Conservation (phyloP, 2,797 vertebrate genomes). For the Epinephelus coioides region DNA sequence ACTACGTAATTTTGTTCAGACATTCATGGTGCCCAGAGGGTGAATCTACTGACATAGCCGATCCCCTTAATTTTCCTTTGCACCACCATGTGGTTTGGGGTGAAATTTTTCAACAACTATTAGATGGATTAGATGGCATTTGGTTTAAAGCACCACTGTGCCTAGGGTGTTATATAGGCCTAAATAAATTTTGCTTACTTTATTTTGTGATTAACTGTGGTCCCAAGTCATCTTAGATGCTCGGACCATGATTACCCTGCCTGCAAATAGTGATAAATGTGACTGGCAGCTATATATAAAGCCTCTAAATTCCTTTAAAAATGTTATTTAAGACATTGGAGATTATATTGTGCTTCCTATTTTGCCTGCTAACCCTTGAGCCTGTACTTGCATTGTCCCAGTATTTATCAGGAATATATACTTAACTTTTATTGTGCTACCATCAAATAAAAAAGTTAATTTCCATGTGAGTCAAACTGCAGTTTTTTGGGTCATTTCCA, state of each 20-base stretch:
- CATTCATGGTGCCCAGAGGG: not conserved
- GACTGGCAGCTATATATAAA: slow-evolving; percentile 27
- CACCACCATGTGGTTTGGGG: not conserved
- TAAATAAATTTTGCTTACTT: not conserved
- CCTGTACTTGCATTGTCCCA: not conserved
- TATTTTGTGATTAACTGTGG: not conserved
- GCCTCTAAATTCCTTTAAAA: not conserved
- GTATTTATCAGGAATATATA: not conserved
- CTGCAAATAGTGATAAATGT: slow-evolving; percentile 8
- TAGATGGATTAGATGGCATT: not conserved
- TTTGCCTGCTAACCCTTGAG: not conserved
- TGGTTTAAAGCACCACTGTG: not conserved
- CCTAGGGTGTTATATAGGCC: not conserved
- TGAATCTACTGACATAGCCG: not conserved
- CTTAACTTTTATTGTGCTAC: slow-evolving; percentile 26
- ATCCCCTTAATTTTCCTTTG: not conserved
- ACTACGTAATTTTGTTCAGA: not conserved
- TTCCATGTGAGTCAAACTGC: slow-evolving; percentile 67
- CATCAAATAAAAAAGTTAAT: slow-evolving; percentile 63
- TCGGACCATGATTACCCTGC: not conserved
- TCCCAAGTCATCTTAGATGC: not conserved
- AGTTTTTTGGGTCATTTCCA: slow-evolving; percentile 79
- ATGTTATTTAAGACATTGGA: not conserved
- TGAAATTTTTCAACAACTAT: not conserved
- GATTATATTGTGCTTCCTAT: not conserved